A percentile compares a stretch with the other conserved stretches of the same genome.
These are phyloP conservation scores for Chaetura pelagica DNA, from an alignment of 2,113 vertebrate genomes.

Conservation along the genomic window DNA sequence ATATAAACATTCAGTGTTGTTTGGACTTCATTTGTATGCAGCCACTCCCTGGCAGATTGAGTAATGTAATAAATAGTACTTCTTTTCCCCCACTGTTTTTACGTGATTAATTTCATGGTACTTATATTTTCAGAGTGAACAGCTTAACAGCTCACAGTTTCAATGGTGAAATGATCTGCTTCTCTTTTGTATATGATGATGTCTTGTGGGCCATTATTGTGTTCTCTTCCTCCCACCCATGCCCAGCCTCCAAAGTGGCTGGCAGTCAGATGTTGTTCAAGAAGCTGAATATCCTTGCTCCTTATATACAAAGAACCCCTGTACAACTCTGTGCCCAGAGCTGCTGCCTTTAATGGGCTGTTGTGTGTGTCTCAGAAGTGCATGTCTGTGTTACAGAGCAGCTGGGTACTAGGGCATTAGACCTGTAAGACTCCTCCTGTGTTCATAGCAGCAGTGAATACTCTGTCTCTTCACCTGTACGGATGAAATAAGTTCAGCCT, in stretches of 20 bases:
- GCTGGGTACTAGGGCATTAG: not conserved
- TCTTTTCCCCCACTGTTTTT: not conserved
- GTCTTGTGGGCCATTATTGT: not conserved
- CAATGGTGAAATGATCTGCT: not conserved
- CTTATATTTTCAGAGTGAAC: not conserved
- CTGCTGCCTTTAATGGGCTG: not conserved
- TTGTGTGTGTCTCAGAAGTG: not conserved
- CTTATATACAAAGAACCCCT: not conserved
- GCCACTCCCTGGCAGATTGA: not conserved
- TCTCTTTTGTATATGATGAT: not conserved
- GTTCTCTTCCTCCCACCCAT: not conserved
- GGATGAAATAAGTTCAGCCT: not conserved
- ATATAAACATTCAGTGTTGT: not conserved
- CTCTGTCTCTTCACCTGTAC: not conserved
- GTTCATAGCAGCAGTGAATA: not conserved
- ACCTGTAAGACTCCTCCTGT: not conserved
- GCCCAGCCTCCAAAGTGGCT: not conserved
- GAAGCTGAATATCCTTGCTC: not conserved
- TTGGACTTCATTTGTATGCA: not conserved
- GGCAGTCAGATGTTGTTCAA: not conserved
- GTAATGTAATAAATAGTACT: not conserved
- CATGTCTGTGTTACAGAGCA: not conserved
- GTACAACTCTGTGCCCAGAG: not conserved
- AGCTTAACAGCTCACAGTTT: not conserved
- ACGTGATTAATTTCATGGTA: not conserved